Base-by-base conservation (phyloP, 2,113 vertebrate species). In the Falcunculus frontatus region DNA sequence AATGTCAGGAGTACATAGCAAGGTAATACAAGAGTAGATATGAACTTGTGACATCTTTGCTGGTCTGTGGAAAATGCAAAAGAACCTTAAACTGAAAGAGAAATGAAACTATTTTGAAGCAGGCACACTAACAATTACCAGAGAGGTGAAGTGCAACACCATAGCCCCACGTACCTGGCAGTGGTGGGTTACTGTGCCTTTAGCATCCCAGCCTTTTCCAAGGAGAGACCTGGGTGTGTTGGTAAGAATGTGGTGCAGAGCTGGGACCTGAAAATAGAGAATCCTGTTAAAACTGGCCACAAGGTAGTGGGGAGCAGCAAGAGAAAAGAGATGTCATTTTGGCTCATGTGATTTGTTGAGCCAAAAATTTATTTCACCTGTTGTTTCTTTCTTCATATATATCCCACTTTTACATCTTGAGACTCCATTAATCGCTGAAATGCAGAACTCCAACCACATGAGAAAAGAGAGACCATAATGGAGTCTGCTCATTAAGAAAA, bases 371-470 rank as follows among this genome's bases (percentile, higher is more conserved):
- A 57, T 74, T 94, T 92, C 35, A 81, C 44, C 64, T 93, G 20
- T 85, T 93, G 49, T 78, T 96, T 95, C 76, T 50, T 84, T 83
- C 47, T 70, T 83, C 47, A 13, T 64, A 3, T 33, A 18, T 72
- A 63, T 17, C 23, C 18, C 49, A 26, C 10, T 49, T 95, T 64
- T 72, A 26, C 30, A 79, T 46, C 77, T 60, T 72, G 29, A 89
- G 68, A 84, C 47, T 84, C 52, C 70, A 62, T 96, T 93, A 91
- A 79, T 95, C 72, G 87, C 70, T 11, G 13, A 83, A 94, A 83
- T 82, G 78, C 80, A 81, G 84, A 93, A 87, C 26, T 74, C 49
- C 26, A 85, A 7, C 49, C 21, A 22, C 27, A 13, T 47, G 62
- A 88, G 68, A 88, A 68, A 89, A 52, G 39, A 39, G 22, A 87